Evolutionary conservation across 2,797 vertebrate species (phyloP).

Genomic region (Bovichtus diacanthus): DNA sequence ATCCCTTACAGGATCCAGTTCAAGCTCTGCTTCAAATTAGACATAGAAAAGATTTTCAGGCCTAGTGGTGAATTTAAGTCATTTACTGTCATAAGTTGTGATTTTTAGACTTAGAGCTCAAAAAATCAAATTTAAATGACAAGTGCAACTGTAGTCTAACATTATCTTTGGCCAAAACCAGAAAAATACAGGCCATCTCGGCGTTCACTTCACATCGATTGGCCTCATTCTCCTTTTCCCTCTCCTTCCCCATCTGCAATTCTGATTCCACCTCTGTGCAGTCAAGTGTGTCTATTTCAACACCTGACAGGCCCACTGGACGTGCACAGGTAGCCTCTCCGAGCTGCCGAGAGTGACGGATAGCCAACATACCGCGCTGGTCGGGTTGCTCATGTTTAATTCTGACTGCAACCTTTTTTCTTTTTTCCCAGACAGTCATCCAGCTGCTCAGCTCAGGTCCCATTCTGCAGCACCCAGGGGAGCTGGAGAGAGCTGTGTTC

Average conservation of each 20-base stretch:
- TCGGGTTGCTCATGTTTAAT: slow-evolving; percentile 85
- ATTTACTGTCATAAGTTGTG: slow-evolving; percentile 40
- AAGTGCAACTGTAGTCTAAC: slow-evolving; percentile 43
- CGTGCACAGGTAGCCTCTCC: slow-evolving; percentile 75
- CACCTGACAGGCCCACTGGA: slow-evolving; percentile 81
- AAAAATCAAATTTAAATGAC: slow-evolving; percentile 54
- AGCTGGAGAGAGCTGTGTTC: slow-evolving; percentile 59
- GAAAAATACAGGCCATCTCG: slow-evolving; percentile 44
- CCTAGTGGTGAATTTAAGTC: slow-evolving; percentile 36
- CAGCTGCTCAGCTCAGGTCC: slow-evolving; percentile 65
- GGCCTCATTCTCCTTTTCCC: slow-evolving; percentile 49
- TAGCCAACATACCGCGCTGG: slow-evolving; percentile 66
- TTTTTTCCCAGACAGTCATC: slow-evolving; percentile 61
- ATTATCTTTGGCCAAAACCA: slow-evolving; percentile 53
- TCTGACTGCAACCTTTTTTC: slow-evolving; percentile 72
- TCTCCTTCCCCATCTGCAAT: slow-evolving; percentile 79
- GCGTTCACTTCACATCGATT: slow-evolving; percentile 55
- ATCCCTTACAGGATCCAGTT: slow-evolving; percentile 23
- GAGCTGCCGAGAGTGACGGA: slow-evolving; percentile 73
- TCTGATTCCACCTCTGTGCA: slow-evolving; percentile 78
- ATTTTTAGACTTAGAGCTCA: slow-evolving; percentile 38
- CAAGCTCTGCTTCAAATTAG: slow-evolving; percentile 25
- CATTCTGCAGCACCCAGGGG: slow-evolving; percentile 65
- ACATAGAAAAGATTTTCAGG: neutral
- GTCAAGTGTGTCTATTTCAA: slow-evolving; percentile 77